A percentile compares a stretch with the other conserved stretches of the same genome.
Evolutionary conservation across 2,113 vertebrate genomes (phyloP).

Genomic region (Notothenia rossii): DNA sequence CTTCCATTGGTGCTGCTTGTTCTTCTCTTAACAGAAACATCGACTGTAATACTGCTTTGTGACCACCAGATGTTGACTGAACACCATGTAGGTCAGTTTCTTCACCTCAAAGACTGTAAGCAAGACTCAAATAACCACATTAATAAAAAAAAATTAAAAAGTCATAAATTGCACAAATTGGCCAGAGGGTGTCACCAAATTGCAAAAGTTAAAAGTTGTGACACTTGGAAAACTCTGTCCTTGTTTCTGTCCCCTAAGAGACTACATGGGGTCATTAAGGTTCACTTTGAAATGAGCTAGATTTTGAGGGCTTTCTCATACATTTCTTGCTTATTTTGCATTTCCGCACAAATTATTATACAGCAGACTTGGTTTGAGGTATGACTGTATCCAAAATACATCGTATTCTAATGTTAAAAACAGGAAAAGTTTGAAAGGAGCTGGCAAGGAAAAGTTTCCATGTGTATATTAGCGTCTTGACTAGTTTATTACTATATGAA

Average conservation of each 20-base stretch:
- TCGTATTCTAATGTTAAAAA: too few species aligned
- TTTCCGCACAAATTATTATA: too few species aligned
- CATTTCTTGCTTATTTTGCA: too few species aligned
- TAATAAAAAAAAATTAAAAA: too few species aligned
- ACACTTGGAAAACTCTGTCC: neutral
- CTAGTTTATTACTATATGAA: too few species aligned
- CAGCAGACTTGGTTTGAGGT: too few species aligned
- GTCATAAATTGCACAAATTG: neutral
- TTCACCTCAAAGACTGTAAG: neutral
- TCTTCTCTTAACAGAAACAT: neutral
- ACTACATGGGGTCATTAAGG: neutral
- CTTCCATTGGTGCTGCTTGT: neutral
- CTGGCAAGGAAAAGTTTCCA: too few species aligned
- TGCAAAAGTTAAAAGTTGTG: neutral
- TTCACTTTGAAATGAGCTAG: neutral
- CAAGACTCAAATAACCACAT: neutral
- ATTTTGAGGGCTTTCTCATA: too few species aligned
- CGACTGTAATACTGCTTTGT: constrained; percentile 18
- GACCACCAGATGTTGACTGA: constrained; percentile 63
- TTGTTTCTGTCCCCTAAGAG: neutral
- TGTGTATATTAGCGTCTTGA: too few species aligned
- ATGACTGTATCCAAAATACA: too few species aligned
- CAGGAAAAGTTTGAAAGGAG: too few species aligned
- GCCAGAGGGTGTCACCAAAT: constrained; percentile 25
- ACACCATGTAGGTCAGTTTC: neutral